Evolutionary conservation across 2,888 invertebrate species (phyloP).

Genomic region (Xestobium rufovillosum): DNA sequence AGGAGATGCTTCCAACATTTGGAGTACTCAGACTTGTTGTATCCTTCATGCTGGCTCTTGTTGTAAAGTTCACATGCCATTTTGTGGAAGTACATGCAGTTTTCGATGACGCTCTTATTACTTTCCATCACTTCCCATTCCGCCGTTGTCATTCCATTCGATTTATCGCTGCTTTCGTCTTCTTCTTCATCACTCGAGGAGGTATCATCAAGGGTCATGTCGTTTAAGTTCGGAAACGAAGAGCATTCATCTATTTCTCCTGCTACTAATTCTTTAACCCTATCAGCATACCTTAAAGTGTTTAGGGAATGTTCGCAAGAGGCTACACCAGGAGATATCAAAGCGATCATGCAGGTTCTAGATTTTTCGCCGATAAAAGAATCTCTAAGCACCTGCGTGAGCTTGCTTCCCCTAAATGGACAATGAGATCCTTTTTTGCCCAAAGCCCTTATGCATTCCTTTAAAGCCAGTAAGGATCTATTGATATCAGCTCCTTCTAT

Average conservation of each 20-base stretch:
- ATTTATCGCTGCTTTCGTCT: constrained; percentile 9
- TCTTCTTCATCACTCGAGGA: constrained; percentile 17
- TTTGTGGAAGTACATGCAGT: constrained; percentile 62
- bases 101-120: constrained; percentile 72
- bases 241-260: constrained; percentile 22
- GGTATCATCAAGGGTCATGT: constrained; percentile 24
- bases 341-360: constrained; percentile 99
- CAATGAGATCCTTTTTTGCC: constrained; percentile 94
- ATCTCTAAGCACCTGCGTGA: constrained; percentile 92
- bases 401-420: constrained; percentile 94
- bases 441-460: constrained; percentile 94
- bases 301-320: constrained; percentile 98
- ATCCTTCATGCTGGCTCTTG: constrained; percentile 82
- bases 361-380: constrained; percentile 98
- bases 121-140: constrained; percentile 72
- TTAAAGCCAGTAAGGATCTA: constrained; percentile 88
- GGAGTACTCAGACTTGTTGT: constrained; percentile 63
- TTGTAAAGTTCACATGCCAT: constrained; percentile 69
- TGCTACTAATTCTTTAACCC: constrained; percentile 85
- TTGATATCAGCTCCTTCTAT: constrained; percentile 95
- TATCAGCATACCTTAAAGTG: constrained; percentile 94
- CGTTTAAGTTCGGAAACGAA: constrained; percentile 8
- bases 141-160: constrained; percentile 10
- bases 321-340: constrained; percentile 94
- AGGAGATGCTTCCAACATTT: constrained; percentile 36